Percentiles rank a stretch among this genome's conserved stretches.
Conservation (phyloP, 92 coral and sea anemone genomes). For the Palythoa heliodiscus region DNA sequence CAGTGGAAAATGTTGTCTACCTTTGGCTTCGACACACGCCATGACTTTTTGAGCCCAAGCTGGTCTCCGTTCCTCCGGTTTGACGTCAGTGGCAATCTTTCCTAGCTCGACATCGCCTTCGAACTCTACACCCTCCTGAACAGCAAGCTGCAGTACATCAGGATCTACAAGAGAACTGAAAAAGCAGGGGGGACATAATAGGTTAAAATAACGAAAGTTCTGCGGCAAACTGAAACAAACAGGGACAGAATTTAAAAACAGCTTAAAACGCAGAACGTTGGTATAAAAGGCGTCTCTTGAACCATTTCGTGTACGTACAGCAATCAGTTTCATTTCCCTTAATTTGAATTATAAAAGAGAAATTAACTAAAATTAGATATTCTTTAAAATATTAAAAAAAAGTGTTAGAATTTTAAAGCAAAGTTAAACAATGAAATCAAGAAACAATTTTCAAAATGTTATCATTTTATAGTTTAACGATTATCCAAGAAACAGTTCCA, state of each 20-base stretch:
- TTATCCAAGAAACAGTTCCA: neutral
- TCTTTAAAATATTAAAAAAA: too few relatives aligned
- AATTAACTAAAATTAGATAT: too few relatives aligned
- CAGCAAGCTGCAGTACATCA: conserved; percentile 59
- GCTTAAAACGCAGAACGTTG: too few relatives aligned
- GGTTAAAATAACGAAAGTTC: neutral
- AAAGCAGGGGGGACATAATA: conserved; percentile 1
- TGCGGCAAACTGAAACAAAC: neutral
- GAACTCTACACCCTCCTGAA: conserved; percentile 85
- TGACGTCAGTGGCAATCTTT: conserved; percentile 68
- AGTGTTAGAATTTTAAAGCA: too few relatives aligned
- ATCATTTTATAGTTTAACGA: neutral
- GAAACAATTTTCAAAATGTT: too few relatives aligned
- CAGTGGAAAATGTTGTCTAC: conserved; percentile 38
- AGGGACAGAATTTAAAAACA: too few relatives aligned
- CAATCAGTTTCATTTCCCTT: too few relatives aligned
- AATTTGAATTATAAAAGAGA: too few relatives aligned
- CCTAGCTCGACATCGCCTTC: conserved; percentile 90
- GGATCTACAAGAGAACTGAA: conserved; percentile 38
- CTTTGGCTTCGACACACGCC: conserved; percentile 65
- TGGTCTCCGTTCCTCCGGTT: conserved; percentile 64
- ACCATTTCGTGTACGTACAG: too few relatives aligned
- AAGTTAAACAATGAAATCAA: too few relatives aligned
- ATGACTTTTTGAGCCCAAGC: conserved; percentile 80
- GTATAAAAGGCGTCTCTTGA: too few relatives aligned